phyloP scores from a whole-genome alignment of 2,888 invertebrate species.

The Merodon equestris region DNA sequence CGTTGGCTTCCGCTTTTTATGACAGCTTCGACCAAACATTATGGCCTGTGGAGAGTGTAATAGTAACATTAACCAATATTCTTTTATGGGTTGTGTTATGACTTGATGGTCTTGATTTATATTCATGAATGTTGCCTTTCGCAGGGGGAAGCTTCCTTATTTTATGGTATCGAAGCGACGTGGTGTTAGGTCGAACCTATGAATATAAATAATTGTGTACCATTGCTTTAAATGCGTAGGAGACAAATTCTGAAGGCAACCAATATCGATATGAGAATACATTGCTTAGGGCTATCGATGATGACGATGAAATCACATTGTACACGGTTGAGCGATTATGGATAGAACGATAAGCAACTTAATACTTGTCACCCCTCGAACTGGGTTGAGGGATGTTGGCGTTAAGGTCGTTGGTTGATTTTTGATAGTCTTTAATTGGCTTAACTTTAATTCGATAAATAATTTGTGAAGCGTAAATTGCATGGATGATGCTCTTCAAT shows the following conservation, averaged over 20 bases:
- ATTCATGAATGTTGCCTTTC: slow-evolving; percentile 33
- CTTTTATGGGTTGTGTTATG: slow-evolving; percentile 48
- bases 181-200: slow-evolving; percentile 42
- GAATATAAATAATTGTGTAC: slow-evolving; percentile 54
- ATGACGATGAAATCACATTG: slow-evolving; percentile 6
- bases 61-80: slow-evolving; percentile 56
- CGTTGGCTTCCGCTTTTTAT: slow-evolving; percentile 30
- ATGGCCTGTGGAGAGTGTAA: slow-evolving; percentile 50
- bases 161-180: slow-evolving; percentile 28
- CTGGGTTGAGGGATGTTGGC: not conserved
- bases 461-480: too few relatives aligned
- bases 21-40: slow-evolving; percentile 50
- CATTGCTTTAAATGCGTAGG: slow-evolving; percentile 14
- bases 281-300: not conserved
- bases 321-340: not conserved
- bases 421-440: not conserved
- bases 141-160: too few relatives aligned
- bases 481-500: too few relatives aligned
- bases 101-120: slow-evolving; percentile 55
- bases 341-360: not conserved
- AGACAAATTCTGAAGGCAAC: not conserved
- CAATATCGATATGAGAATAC: not conserved
- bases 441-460: too few relatives aligned
- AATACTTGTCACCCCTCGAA: not conserved
- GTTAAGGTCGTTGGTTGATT: not conserved